Evolutionary conservation across 2,113 vertebrate species (phyloP), one percentile per base, ranked within the genome.

Genomic region (Cettia cetti): DNA sequence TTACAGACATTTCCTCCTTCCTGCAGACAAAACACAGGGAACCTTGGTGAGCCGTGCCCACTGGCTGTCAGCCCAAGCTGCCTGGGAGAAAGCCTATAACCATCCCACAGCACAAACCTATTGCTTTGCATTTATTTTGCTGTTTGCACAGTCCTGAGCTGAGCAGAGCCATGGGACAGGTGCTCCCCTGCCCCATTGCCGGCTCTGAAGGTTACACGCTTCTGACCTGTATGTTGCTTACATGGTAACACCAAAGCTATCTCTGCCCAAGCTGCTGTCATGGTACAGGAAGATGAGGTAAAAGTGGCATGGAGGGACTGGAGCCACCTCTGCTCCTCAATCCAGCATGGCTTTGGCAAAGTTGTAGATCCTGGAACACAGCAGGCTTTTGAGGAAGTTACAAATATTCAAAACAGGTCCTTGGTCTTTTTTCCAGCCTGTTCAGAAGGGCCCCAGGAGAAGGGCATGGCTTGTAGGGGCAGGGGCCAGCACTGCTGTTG

Each of bases 101-200:
- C 69, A 70, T 63, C 60, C 35, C 63, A 69, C 33, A 74, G 64
- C 27, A 86, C 42, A 81, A 59, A 81, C 5, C 47, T 2, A 7
- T 47, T 89, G 71, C 76, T 92, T 84, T 65, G 69, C 30, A 20
- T 97, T 95, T 95, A 93, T 96, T 94, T 90, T 90, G 42, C 52
- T 89, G 31, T 68, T 86, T 4, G 4, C 56, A 37, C 45, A 65
- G 86, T 59, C 82, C 63, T 31, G 71, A 77, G 60, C 20, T 81
- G 40, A 76, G 53, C 82, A 81, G 79, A 63, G 33, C 42, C 5
- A 2, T 5, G 54, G 40, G 42, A 49, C 50, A 90, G 77, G 77
- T 78, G 28, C 30, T 76, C 14, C 37, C n/a, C 69, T 87, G 40
- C 69, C 49, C 66, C 65, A 0, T 13, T 84, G 39, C 77, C 52